A percentile compares a stretch with the other conserved stretches of the same genome.
These are phyloP conservation scores for Lates japonicus DNA, from an alignment of 2,797 vertebrate species.

Conservation along the genomic window DNA sequence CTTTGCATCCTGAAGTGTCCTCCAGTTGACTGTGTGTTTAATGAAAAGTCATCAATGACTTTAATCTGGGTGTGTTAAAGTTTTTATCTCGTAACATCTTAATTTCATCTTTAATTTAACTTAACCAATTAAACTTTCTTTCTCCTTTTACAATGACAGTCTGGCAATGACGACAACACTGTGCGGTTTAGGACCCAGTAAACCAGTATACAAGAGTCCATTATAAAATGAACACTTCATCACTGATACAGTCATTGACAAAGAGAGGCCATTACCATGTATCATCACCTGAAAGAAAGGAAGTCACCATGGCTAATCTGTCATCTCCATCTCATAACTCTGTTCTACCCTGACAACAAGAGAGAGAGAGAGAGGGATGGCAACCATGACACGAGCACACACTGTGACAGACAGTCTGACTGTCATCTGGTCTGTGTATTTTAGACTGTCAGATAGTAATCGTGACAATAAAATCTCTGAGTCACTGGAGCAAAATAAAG, in stretches of 20 bases:
- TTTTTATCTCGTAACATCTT: not conserved
- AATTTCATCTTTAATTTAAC: not conserved
- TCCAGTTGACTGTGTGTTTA: too few relatives aligned
- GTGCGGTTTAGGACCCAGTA: conserved; percentile 37
- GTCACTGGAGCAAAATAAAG: conserved; percentile 1
- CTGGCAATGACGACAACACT: conserved; percentile 16
- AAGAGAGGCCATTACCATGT: conserved; percentile 36
- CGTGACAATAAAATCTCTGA: conserved; percentile 9
- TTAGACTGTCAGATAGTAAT: conserved; percentile 23
- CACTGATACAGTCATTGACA: conserved; percentile 13
- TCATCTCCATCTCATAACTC: conserved; percentile 53
- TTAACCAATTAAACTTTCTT: not conserved
- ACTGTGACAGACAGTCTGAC: not conserved
- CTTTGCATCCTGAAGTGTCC: too few relatives aligned
- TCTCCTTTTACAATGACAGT: conserved; percentile 13
- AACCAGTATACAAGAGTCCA: conserved; percentile 44
- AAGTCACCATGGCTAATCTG: conserved; percentile 51
- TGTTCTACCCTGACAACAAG: conserved; percentile 29
- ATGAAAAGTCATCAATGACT: not conserved
- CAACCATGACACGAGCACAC: not conserved
- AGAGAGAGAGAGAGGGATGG: not conserved
- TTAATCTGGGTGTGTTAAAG: not conserved
- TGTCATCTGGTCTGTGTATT: conserved; percentile 32
- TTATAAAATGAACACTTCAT: conserved; percentile 51
- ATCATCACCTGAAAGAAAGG: conserved; percentile 45